Evolutionary conservation across 2,888 invertebrate genomes (phyloP), one percentile per base, ranked within the genome.

Genomic region (Macrophya annulata): DNA sequence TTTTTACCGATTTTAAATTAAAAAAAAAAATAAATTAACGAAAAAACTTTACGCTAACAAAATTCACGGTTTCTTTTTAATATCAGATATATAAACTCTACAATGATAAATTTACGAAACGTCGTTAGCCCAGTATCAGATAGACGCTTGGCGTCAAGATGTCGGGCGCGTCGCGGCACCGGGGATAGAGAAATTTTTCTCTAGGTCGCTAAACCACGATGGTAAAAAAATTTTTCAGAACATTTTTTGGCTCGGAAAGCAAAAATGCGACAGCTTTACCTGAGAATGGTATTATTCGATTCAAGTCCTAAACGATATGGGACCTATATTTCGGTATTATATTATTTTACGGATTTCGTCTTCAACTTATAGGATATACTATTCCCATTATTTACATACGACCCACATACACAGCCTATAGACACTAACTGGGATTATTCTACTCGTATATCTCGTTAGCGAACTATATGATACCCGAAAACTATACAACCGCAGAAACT

Each of bases 71-170:
- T 12, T 68, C 68, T 68, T 68, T 37, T 68, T 68, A 68, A 17
- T 68, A 37, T 68, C 12, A 37, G 31, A 68, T 68, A 68, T n/a
- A n/a, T n/a, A n/a, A n/a, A 6, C 21, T 68, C 15, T 68, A 15
- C 9, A 74, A 74, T 45, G n/a, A 74, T 45, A 74, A 74, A 45
- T 74, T 45, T 21, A 45, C 25, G 2, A 45, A 74, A 74, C 43
- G 15, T 43, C 45, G 25, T 74, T 43, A 74, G 21, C 74, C 1
- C 45, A 21, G 5, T 74, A 74, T 74, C 74, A 43, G 74, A 45
- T 74, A 45, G 10, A 74, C 43, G 74, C 21, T 45, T 21, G 74
- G 74, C 74, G 74, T 74, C 74, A 21, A 43, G 74, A 74, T 21
- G 74, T 74, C 74, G 71, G 8, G 21, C 21, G 45, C 9, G 45